A percentile compares a stretch with the other conserved stretches of the same genome.
These are phyloP conservation scores for Aethes cnicana DNA, from an alignment of 2,888 invertebrate species.

Conservation along the genomic window DNA sequence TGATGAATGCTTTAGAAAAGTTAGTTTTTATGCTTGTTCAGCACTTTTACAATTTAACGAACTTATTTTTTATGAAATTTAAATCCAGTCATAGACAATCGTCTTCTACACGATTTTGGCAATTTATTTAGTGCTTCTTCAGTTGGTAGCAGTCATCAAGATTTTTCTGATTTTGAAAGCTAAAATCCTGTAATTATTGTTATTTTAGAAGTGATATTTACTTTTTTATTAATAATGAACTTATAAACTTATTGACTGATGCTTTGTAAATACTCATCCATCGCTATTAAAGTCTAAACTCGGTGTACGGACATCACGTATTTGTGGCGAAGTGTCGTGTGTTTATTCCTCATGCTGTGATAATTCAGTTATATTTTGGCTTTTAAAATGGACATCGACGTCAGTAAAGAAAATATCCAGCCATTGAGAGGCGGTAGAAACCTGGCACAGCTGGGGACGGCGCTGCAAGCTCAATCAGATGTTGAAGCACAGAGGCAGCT, in stretches of 20 bases:
- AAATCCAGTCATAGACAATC: constrained; percentile 63
- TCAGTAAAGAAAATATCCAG: constrained; percentile 96
- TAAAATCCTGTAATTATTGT: constrained; percentile 44
- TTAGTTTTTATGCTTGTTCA: neutral
- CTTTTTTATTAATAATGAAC: constrained; percentile 30
- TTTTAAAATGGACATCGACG: constrained; percentile 88
- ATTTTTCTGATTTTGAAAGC: constrained; percentile 66
- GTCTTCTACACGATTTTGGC: constrained; percentile 64
- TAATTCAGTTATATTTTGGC: constrained; percentile 58
- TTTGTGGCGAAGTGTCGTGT: constrained; percentile 64
- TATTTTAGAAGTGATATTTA: constrained; percentile 29
- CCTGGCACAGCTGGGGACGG: constrained; percentile 89
- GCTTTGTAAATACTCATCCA: constrained; percentile 37
- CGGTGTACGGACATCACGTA: constrained; percentile 54
- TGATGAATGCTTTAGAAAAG: neutral
- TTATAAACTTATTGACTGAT: constrained; percentile 31
- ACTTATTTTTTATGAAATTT: constrained; percentile 50
- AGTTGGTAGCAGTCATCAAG: constrained; percentile 69
- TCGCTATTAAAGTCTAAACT: constrained; percentile 39
- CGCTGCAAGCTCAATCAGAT: constrained; percentile 89
- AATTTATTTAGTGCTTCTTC: constrained; percentile 70
- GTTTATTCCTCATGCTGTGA: constrained; percentile 73
- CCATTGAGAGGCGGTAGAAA: constrained; percentile 94
- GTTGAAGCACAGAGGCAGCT: constrained; percentile 86
- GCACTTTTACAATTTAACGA: constrained; percentile 20